Conservation (phyloP, 2,888 invertebrate species). For the Drosophila algonquin region DNA sequence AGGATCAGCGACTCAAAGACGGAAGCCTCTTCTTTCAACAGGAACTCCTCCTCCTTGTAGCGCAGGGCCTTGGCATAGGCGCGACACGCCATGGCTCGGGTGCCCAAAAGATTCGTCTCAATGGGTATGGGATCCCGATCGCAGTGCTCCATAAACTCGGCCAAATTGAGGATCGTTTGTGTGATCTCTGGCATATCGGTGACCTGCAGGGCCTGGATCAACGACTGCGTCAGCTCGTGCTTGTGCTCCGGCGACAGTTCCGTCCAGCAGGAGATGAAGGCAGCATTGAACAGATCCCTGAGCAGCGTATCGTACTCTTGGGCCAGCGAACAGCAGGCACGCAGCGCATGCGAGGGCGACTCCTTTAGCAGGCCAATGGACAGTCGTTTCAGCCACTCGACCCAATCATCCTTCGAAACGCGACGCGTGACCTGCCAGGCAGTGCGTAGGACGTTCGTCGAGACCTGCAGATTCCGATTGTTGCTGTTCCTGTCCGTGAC, state of each 20-base stretch:
- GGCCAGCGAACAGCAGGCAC: conserved; percentile 95
- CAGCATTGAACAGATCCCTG: conserved; percentile 98
- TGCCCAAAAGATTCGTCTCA: conserved; percentile 93
- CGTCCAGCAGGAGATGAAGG: conserved; percentile 99
- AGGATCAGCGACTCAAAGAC: conserved; percentile 97
- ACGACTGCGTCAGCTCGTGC: conserved; percentile 92
- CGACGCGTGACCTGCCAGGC: conserved; percentile 96
- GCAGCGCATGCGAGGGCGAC: conserved; percentile 96
- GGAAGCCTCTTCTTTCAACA: conserved; percentile 91
- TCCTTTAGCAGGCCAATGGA: conserved; percentile 97
- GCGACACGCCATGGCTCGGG: conserved; percentile 97
- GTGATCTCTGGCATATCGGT: conserved; percentile 98
- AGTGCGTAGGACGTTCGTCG: conserved; percentile 92
- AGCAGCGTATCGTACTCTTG: conserved; percentile 98
- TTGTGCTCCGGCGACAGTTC: conserved; percentile 92
- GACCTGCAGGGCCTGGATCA: conserved; percentile 95
- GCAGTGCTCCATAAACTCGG: conserved; percentile 99
- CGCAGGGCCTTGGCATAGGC: conserved; percentile 88
- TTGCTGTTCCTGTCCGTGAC: conserved; percentile 87
- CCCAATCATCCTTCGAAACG: conserved; percentile 99
- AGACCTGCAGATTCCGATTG: conserved; percentile 92
- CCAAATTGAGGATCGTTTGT: conserved; percentile 97
- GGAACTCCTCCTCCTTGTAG: conserved; percentile 95
- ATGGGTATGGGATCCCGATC: conserved; percentile 97
- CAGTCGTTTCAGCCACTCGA: conserved; percentile 96